Percentiles rank a stretch among this genome's conserved stretches.
phyloP scores from a whole-genome alignment of 2,888 invertebrate species.

The Gibbula magus region DNA sequence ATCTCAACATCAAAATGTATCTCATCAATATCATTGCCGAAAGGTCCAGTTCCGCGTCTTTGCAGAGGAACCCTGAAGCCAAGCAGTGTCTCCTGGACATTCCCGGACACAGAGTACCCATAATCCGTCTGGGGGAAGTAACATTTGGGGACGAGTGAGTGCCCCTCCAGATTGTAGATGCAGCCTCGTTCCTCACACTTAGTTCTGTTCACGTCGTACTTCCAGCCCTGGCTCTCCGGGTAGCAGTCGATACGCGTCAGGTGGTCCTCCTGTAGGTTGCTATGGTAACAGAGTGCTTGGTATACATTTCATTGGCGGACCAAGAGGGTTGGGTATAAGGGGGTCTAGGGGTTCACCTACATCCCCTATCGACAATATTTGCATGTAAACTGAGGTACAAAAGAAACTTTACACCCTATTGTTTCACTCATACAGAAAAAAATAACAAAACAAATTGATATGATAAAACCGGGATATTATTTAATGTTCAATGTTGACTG shows the following conservation, averaged over 20 bases:
- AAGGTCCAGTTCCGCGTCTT: conserved; percentile 47
- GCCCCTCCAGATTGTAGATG: conserved; percentile 28
- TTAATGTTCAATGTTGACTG: too few species aligned
- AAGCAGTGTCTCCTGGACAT: conserved; percentile 30
- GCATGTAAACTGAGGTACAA: too few species aligned
- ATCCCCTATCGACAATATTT: too few species aligned
- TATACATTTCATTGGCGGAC: too few species aligned
- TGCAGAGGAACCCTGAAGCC: conserved; percentile 41
- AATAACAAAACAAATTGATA: too few species aligned
- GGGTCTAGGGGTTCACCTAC: too few species aligned
- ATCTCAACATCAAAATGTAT: conserved; percentile 55
- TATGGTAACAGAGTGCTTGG: background rate
- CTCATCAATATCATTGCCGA: conserved; percentile 43
- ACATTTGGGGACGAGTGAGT: conserved; percentile 40
- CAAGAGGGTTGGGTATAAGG: too few species aligned
- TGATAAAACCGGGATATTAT: too few species aligned
- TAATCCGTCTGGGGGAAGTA: conserved; percentile 40
- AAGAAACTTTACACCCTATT: too few species aligned
- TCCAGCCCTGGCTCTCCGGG: conserved; percentile 46
- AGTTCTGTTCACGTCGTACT: conserved; percentile 42
- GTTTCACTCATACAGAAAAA: too few species aligned
- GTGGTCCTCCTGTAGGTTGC: background rate
- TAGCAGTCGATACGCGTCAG: conserved; percentile 49
- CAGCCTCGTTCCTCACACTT: conserved; percentile 50
- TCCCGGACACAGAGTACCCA: conserved; percentile 44